A percentile compares a stretch with the other conserved stretches of the same genome.
These are phyloP conservation scores for Rhagologus leucostigma DNA, from an alignment of 2,113 vertebrate genomes.

Conservation along the genomic window DNA sequence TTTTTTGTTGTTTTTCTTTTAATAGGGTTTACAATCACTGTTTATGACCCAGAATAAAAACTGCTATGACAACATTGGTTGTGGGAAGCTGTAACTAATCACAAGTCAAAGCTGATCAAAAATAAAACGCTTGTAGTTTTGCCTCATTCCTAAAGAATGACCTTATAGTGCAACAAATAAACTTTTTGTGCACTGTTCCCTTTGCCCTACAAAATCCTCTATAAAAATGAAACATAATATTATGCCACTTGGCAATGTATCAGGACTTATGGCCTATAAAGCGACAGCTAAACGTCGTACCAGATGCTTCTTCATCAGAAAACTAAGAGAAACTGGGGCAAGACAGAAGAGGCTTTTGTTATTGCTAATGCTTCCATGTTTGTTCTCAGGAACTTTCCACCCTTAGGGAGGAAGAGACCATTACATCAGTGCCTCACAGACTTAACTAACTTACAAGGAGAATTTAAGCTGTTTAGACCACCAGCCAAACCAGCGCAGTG, in stretches of 20 bases:
- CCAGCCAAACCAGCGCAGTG: background rate
- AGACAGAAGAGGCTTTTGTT: slow-evolving; percentile 15
- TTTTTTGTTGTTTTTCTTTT: background rate
- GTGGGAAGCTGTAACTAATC: slow-evolving; percentile 3
- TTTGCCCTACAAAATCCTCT: background rate
- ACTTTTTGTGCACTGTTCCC: background rate
- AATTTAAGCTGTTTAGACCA: background rate
- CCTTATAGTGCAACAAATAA: background rate
- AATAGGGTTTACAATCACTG: background rate
- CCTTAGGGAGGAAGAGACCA: background rate
- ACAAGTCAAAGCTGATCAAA: background rate
- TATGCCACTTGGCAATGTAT: background rate
- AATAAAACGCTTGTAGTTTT: background rate
- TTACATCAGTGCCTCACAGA: background rate
- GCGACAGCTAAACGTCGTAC: background rate
- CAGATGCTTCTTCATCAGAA: slow-evolving; percentile 13
- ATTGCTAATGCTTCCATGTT: background rate
- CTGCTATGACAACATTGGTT: background rate
- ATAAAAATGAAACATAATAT: slow-evolving; percentile 18
- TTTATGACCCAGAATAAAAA: background rate
- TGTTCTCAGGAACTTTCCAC: background rate
- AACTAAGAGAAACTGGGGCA: background rate
- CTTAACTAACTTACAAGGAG: background rate
- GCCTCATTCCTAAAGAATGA: slow-evolving; percentile 18
- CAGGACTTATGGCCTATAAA: background rate